Percentiles rank a stretch among this genome's conserved stretches.
Conservation (phyloP, 2,888 invertebrate genomes). For the Eupithecia inturbata region DNA sequence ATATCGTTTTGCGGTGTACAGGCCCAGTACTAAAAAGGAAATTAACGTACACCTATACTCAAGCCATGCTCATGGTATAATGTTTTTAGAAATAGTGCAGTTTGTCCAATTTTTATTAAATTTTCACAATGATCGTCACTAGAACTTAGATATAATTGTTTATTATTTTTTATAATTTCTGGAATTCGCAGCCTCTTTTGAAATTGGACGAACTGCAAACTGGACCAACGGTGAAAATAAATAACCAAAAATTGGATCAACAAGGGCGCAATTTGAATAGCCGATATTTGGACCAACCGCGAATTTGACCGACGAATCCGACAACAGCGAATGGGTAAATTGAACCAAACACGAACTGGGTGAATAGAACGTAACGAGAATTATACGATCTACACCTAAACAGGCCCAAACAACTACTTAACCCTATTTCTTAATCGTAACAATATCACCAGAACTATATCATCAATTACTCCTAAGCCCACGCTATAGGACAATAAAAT, state of each 20-base stretch:
- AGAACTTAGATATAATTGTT: too few relatives aligned
- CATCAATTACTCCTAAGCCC: conserved; percentile 24
- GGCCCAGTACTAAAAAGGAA: not conserved
- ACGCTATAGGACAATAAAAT: conserved; percentile 31
- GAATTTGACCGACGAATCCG: not conserved
- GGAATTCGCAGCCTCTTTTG: not conserved
- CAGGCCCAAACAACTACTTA: conserved; percentile 1
- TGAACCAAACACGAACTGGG: not conserved
- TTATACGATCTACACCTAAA: not conserved
- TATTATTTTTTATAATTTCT: not conserved
- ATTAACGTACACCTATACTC: not conserved
- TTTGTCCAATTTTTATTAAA: not conserved
- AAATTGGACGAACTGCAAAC: not conserved
- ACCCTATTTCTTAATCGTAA: conserved; percentile 12
- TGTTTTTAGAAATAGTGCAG: not conserved
- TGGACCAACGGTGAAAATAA: not conserved
- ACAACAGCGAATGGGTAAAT: not conserved
- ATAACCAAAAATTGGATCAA: not conserved
- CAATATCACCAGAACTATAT: conserved; percentile 1
- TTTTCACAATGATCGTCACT: too few relatives aligned
- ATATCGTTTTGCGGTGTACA: not conserved
- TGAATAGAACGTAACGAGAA: not conserved
- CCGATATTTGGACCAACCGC: not conserved
- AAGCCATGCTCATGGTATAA: not conserved
- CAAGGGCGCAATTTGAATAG: not conserved